Conservation (phyloP, 2,888 invertebrate genomes). For the Theretra japonica region DNA sequence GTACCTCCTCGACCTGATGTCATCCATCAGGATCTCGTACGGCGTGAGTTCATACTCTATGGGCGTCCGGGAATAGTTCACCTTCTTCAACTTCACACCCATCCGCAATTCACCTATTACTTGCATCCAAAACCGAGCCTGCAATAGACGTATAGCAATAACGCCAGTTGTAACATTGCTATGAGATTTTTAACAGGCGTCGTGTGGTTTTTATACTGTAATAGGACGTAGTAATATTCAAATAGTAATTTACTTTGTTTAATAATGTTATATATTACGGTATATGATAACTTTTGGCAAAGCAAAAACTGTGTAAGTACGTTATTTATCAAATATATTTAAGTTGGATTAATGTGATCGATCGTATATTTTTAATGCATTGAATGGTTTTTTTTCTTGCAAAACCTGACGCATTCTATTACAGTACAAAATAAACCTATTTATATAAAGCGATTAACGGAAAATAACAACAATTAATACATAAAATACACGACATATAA, state of each 20-base stretch:
- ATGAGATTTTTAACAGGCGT: neutral
- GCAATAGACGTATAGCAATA: conserved; percentile 42
- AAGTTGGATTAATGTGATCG: no score
- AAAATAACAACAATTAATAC: neutral
- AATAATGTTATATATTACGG: no score
- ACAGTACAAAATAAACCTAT: neutral
- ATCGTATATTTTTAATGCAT: no score
- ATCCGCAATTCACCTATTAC: conserved; percentile 96
- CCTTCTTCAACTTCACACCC: conserved; percentile 96
- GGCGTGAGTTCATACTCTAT: conserved; percentile 97
- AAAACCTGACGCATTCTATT: neutral
- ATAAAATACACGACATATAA: neutral
- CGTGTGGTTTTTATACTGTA: neutral
- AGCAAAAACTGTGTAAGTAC: no score
- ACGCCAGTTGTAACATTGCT: neutral
- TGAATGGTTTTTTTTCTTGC: neutral
- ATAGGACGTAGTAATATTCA: neutral
- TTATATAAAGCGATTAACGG: neutral
- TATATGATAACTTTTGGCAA: no score
- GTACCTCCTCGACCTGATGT: conserved; percentile 95
- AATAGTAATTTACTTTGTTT: no score
- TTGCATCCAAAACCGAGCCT: conserved; percentile 98
- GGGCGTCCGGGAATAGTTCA: conserved; percentile 89
- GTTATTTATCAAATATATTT: no score
- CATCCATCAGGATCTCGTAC: conserved; percentile 98